Base-by-base conservation (phyloP, 1,140 invertebrate species). In the Anadara kagoshimensis region DNA sequence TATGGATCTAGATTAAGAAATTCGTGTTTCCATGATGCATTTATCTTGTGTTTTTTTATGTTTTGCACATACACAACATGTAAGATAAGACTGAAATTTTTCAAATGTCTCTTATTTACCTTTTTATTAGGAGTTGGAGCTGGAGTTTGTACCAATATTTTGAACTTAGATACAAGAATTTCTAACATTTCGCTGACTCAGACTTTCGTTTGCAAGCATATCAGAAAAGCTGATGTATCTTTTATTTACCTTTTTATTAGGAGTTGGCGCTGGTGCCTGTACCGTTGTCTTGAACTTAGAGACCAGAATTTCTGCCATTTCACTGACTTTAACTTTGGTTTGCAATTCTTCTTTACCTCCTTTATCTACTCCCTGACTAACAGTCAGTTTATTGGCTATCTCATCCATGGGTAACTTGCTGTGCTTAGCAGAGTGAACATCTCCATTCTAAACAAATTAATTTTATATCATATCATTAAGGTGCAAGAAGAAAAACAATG, bases 171-270 rank as follows among this genome's bases (percentile, higher is more conserved):
- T n/a, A 76, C 89, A 49, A 91, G 89, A 76, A 84, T 94, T 74
- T 94, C 94, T 26, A 95, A 94, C 91, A 96, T 94, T 44, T 93
- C 93, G 41, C 94, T 95, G n/a, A 96, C 95, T 90, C 95, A 96
- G 89, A 96, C 95, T 78, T 92, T 91, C 10, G 94, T 94, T 41
- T 69, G 58, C 51, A 69, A 70, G n/a, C n/a, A n/a, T n/a, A n/a
- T n/a, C n/a, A n/a, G n/a, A n/a, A n/a, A n/a, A n/a, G n/a, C n/a
- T n/a, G n/a, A n/a, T n/a, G n/a, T n/a, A n/a, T n/a, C 7, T 36
- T 36, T 36, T 36, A 7, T 36, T 36, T 36, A 58, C 41, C 58
- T 68, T 72, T n/a, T 53, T 66, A 18, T 22, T 29, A 61, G 65
- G 53, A 67, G 77, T 36, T 67, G 75, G 22, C 63, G 63, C 74